Percentiles rank a stretch among this genome's conserved stretches.
These are phyloP conservation scores for Drosophila algonquin DNA, from an alignment of 2,888 invertebrate genomes.

Conservation along the genomic window DNA sequence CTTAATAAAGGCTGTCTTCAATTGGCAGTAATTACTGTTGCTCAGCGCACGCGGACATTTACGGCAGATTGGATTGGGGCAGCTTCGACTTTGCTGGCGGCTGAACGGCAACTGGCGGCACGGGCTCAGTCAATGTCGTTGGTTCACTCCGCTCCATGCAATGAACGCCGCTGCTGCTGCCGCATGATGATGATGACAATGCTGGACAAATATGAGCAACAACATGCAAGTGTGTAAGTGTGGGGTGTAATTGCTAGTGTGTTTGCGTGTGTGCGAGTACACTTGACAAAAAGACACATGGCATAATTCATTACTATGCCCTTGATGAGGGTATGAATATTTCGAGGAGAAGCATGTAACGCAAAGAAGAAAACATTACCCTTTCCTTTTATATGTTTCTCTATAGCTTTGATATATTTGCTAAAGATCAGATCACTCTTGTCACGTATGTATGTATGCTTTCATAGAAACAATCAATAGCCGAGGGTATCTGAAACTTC, in stretches of 20 bases:
- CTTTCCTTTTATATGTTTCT: no score
- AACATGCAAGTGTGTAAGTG: conserved; percentile 21
- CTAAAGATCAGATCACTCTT: no score
- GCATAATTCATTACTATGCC: conserved; percentile 61
- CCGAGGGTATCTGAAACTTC: neutral
- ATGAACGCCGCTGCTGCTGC: conserved; percentile 20
- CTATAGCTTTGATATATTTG: no score
- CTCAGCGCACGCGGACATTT: conserved; percentile 11
- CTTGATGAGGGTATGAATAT: neutral
- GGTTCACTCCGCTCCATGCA: conserved; percentile 34
- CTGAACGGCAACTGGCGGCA: conserved; percentile 63
- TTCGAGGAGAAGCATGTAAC: neutral
- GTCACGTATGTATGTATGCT: no score
- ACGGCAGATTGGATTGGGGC: conserved; percentile 12
- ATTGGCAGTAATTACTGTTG: conserved; percentile 43
- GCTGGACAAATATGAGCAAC: conserved; percentile 67
- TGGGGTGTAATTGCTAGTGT: conserved; percentile 12
- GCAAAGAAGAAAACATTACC: neutral
- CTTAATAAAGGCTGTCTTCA: conserved; percentile 7
- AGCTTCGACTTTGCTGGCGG: conserved; percentile 57
- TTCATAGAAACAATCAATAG: no score
- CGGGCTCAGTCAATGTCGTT: conserved; percentile 13
- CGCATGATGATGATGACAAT: conserved; percentile 38
- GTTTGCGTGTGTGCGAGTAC: conserved; percentile 35
- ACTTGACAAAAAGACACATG: conserved; percentile 58